These are phyloP conservation scores for Rhynchophorus ferrugineus DNA, from an alignment of 1,140 invertebrate species.

Conservation along the genomic window DNA sequence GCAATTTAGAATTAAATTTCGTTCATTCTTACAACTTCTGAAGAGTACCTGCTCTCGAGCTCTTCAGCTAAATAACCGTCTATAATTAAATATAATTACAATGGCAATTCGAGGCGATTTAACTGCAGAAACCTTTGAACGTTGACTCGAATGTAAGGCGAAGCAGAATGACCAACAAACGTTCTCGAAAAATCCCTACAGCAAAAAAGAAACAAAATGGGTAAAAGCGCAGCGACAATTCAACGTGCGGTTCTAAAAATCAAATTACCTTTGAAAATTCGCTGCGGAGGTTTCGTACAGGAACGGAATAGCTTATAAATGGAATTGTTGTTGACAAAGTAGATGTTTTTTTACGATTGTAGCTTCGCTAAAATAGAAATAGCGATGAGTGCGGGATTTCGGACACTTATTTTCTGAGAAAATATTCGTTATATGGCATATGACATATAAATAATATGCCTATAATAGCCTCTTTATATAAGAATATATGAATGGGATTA, in stretches of 20 bases:
- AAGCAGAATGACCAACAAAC: constrained; percentile 2
- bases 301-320: constrained; percentile 7
- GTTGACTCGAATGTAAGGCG: not conserved
- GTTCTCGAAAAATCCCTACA: not conserved
- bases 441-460: no score
- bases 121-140: not conserved
- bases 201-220: constrained; percentile 5
- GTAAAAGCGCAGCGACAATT: constrained; percentile 13
- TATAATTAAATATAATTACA: not conserved
- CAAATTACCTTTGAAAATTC: constrained; percentile 12
- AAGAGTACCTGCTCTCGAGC: no score
- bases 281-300: constrained; percentile 12
- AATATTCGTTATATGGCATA: no score
- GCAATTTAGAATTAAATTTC: no score
- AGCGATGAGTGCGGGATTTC: not conserved
- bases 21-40: no score
- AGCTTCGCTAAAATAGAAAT: not conserved
- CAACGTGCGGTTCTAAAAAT: constrained; percentile 14
- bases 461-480: no score
- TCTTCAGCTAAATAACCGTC: not conserved
- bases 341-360: constrained; percentile 1
- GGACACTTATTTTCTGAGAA: not conserved
- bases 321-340: constrained; percentile 18
- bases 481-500: no score
- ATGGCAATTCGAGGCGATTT: not conserved